Conservation (phyloP, 1,140 invertebrate species). For the Oedothorax gibbosus region DNA sequence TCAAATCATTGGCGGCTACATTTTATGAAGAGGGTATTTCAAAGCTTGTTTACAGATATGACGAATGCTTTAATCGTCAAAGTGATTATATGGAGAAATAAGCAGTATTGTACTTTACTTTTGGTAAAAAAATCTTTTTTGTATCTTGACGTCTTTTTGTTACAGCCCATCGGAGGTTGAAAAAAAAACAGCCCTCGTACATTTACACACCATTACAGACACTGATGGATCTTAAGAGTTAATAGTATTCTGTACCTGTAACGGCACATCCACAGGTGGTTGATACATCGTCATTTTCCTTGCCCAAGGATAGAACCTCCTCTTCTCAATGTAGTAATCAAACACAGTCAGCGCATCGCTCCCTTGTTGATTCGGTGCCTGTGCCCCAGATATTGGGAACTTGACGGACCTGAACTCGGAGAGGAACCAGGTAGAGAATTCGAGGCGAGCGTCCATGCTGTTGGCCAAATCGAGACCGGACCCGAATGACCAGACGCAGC, state of each 20-base stretch:
- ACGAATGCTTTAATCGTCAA: no score
- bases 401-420: conserved; percentile 96
- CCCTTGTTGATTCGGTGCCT: background rate
- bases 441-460: conserved; percentile 84
- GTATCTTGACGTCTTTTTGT: no score
- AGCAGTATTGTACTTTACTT: no score
- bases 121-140: no score
- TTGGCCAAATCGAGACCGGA: conserved; percentile 81
- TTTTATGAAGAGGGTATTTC: no score
- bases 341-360: conserved; percentile 79
- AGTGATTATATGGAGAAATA: no score
- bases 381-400: conserved; percentile 77
- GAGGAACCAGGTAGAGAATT: conserved; percentile 97
- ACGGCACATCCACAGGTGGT: conserved; percentile 88
- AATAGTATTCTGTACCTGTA: conserved; percentile 76
- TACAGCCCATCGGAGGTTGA: no score
- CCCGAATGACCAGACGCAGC: conserved; percentile 95
- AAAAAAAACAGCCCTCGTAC: no score
- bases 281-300: conserved; percentile 91
- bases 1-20: no score
- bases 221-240: no score
- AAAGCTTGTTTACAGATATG: no score
- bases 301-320: conserved; percentile 89
- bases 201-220: no score
- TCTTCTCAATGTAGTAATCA: conserved; percentile 94